Conservation (phyloP, 1,140 invertebrate species). For the Bombus confusus region DNA sequence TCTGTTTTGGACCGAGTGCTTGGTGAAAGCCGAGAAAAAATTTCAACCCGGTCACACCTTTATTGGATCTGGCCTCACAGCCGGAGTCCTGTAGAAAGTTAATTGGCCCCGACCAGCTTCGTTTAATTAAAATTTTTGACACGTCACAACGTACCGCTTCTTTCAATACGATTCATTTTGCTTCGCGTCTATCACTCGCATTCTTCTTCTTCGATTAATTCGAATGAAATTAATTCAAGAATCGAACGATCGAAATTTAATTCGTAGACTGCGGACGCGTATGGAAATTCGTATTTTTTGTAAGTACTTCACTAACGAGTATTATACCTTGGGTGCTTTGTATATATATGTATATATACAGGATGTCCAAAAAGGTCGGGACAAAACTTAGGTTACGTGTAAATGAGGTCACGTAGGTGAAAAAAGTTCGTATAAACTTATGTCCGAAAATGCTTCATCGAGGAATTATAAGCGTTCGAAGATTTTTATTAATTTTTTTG, state of each 20-base stretch:
- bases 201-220: not conserved
- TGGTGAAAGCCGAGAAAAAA: conserved; percentile 74
- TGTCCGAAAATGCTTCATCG: too few species aligned
- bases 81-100: conserved; percentile 62
- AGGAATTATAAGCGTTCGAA: too few species aligned
- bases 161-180: not conserved
- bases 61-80: conserved; percentile 39
- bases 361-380: too few species aligned
- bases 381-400: too few species aligned
- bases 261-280: too few species aligned
- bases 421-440: too few species aligned
- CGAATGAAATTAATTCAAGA: too few species aligned
- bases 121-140: conserved; percentile 43
- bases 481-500: too few species aligned
- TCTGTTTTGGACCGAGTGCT: conserved; percentile 54
- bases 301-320: not conserved
- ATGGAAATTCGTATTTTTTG: too few species aligned
- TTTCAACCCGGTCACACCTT: conserved; percentile 66
- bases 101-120: conserved; percentile 44
- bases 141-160: not conserved
- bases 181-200: not conserved
- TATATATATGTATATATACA: too few species aligned
- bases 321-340: not conserved
- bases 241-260: not conserved
- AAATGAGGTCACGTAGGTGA: too few species aligned